These are phyloP conservation scores for Benthosema pterotum DNA, from an alignment of 2,797 vertebrate species.

Conservation along the genomic window DNA sequence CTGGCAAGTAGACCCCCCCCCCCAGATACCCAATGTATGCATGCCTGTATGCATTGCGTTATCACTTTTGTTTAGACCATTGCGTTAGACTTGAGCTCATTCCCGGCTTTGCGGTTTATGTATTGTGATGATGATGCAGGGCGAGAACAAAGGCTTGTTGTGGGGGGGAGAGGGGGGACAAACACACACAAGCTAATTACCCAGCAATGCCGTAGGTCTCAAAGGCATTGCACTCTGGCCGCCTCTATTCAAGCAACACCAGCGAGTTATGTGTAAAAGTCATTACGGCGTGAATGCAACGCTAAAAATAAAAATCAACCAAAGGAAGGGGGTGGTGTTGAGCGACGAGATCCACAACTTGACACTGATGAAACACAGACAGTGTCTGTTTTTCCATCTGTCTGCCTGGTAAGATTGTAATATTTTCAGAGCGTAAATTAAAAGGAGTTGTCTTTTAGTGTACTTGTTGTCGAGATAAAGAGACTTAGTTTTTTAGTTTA, in stretches of 20 bases:
- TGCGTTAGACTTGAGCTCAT: conserved; percentile 28
- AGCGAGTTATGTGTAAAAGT: conserved; percentile 77
- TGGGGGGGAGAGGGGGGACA: conserved; percentile 56
- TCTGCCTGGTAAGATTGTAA: no score
- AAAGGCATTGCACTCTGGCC: conserved; percentile 77
- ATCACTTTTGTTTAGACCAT: conserved; percentile 40
- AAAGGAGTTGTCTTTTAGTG: no score
- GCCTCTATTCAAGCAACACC: conserved; percentile 73
- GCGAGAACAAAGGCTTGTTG: conserved; percentile 71
- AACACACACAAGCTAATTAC: conserved; percentile 80
- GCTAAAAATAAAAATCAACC: conserved; percentile 55
- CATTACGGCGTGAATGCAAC: conserved; percentile 78
- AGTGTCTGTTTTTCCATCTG: not conserved
- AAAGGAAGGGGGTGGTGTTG: conserved; percentile 21
- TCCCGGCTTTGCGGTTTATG: conserved; percentile 51
- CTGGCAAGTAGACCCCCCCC: no score
- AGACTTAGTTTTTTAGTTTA: no score
- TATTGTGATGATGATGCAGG: conserved; percentile 48
- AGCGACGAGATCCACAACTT: conserved; percentile 30
- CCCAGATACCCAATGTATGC: conserved; percentile 37
- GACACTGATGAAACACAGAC: conserved; percentile 33
- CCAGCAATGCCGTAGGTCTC: conserved; percentile 77
- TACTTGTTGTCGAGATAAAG: no score
- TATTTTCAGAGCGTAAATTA: no score
- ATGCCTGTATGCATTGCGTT: conserved; percentile 20